These are phyloP conservation scores for Leistus spinibarbis DNA, from an alignment of 2,888 invertebrate species.

Conservation along the genomic window DNA sequence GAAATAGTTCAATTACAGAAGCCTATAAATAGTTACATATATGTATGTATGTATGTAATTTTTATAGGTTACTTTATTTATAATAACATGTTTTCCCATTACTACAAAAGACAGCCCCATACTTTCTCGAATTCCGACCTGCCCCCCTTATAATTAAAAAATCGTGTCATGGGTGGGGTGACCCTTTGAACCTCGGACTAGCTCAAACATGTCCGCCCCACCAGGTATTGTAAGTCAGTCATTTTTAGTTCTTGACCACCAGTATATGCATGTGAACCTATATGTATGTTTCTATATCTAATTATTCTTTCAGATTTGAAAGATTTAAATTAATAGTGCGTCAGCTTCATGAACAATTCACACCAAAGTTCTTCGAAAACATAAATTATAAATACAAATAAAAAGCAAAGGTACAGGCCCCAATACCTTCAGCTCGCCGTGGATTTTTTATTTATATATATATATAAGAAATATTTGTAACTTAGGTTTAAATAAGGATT, in stretches of 20 bases:
- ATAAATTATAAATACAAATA: too few relatives aligned
- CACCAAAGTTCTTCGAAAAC: too few relatives aligned
- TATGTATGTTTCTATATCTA: not conserved
- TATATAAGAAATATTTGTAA: too few relatives aligned
- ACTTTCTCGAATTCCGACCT: not conserved
- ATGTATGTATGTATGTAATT: not conserved
- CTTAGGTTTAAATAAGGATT: too few relatives aligned
- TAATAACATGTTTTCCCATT: not conserved
- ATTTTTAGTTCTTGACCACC: not conserved
- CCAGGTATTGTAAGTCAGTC: not conserved
- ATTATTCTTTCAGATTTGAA: not conserved
- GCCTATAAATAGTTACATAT: not conserved
- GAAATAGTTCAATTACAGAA: not conserved
- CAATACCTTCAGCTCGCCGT: too few relatives aligned
- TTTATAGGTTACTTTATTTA: not conserved
- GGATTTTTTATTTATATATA: too few relatives aligned
- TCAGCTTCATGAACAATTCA: too few relatives aligned
- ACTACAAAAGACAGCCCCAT: not conserved
- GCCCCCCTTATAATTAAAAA: not conserved
- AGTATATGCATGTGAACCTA: too few relatives aligned
- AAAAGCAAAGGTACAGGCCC: too few relatives aligned
- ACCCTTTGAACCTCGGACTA: not conserved
- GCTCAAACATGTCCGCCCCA: not conserved
- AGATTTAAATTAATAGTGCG: too few relatives aligned
- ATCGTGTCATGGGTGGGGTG: not conserved